Base-by-base conservation (phyloP, 1,140 invertebrate genomes). In the Branchinecta lynchi region DNA sequence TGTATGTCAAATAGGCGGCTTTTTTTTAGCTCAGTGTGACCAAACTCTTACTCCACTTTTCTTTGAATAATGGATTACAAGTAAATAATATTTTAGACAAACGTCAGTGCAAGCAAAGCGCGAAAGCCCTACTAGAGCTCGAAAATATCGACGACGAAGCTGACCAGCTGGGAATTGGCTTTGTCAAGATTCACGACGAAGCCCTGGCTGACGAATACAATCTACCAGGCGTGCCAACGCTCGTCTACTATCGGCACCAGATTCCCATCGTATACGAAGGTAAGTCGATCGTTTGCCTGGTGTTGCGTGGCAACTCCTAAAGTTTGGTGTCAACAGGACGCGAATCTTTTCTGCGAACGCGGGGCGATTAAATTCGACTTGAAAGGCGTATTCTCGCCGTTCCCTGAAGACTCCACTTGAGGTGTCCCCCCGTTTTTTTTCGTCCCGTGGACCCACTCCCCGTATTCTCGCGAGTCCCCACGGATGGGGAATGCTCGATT, bases 111-210 rank as follows among this genome's bases (percentile, higher is more conserved):
- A 90, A 92, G 77, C 92, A 92, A 80, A 93, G 90, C 76, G 86
- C 89, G 44, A 92, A 90, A 80, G 90, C 89, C 65, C 81, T 93
- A 66, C 86, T 89, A 80, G 89, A 93, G 80, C 72, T 78, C 60
- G 93, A 96, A 79, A 94, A 95, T 80, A 94, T 95, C 75, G 92
- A 94, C 76, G 92, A 94, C 76, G 92, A 95, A 79, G 92, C 92
- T n/a, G 92, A 94, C 80, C 90, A 94, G 77, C 82, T 95, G 71
- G 91, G 90, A 66, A 94, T 95, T 76, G 92, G 90, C 72, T 95
- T 95, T 78, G 92, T 95, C 32, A 95, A 95, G 79, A 94, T 95
- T 76, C 87, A 92, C 73, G 93, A 96, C 78, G 89, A 93, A 79
- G 84, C 86, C 76, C 81, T 96, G 70, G 90, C 92, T 70, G 89